Evolutionary conservation across 2,888 invertebrate genomes (phyloP).

Genomic region (Myopa tessellatipennis): DNA sequence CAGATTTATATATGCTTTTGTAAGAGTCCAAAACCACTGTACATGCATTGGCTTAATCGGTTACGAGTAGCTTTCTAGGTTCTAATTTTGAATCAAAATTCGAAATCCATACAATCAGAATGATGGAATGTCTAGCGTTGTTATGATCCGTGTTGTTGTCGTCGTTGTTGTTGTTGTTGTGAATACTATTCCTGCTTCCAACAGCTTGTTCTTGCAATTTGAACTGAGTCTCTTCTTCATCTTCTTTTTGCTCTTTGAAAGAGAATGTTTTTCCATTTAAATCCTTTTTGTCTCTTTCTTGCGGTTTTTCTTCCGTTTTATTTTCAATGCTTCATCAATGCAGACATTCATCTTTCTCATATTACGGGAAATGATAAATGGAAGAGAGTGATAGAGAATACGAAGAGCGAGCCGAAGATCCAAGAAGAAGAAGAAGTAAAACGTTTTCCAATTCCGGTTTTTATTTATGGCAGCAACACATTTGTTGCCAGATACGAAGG

Average conservation of each 20-base stretch:
- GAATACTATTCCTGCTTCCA: not conserved
- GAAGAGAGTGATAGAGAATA: not conserved
- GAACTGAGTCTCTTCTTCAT: too few species aligned
- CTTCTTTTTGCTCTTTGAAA: not conserved
- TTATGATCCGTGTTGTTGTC: slow-evolving; percentile 13
- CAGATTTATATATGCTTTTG: too few species aligned
- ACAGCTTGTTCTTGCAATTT: not conserved
- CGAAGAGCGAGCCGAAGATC: not conserved
- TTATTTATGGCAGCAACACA: slow-evolving; percentile 19
- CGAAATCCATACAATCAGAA: slow-evolving; percentile 23
- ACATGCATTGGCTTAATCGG: too few species aligned
- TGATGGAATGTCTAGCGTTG: slow-evolving; percentile 17
- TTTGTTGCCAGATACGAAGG: slow-evolving; percentile 15
- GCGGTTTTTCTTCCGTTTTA: not conserved
- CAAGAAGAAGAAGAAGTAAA: not conserved
- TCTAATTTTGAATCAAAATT: not conserved
- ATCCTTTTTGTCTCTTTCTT: not conserved
- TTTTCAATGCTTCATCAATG: slow-evolving; percentile 49
- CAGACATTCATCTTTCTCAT: slow-evolving; percentile 61
- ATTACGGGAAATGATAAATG: slow-evolving; percentile 2
- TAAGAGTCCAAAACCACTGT: too few species aligned
- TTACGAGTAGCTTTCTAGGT: too few species aligned
- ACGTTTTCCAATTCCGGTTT: slow-evolving; percentile 17
- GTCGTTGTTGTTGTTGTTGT: slow-evolving; percentile 20
- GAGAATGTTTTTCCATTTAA: not conserved